Conservation (phyloP, 2,113 vertebrate genomes). For the Sphaerodactylus townsendi region DNA sequence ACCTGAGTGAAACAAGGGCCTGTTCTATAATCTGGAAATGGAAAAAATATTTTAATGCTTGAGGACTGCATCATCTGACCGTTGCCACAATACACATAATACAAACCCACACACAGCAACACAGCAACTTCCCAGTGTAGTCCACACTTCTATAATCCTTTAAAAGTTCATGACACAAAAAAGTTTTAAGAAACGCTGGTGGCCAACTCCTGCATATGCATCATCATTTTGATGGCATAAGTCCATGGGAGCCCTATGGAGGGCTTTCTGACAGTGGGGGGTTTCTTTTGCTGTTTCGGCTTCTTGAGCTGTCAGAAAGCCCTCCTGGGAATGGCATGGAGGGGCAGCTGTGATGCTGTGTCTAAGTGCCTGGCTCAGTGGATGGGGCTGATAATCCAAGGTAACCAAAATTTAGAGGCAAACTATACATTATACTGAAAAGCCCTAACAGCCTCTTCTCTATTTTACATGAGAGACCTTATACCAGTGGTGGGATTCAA, state of each 20-base stretch:
- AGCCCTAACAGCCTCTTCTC: too few species aligned
- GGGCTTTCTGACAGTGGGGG: too few species aligned
- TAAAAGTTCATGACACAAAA: background rate
- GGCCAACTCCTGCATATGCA: too few species aligned
- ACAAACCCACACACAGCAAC: background rate
- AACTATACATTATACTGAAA: background rate
- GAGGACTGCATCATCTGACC: background rate
- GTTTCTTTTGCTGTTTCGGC: too few species aligned
- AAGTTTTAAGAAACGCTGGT: background rate
- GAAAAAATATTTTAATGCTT: background rate
- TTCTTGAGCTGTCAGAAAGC: too few species aligned
- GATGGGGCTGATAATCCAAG: background rate
- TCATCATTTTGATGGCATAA: too few species aligned
- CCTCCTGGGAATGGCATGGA: too few species aligned
- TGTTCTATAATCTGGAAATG: slow-evolving; percentile 77
- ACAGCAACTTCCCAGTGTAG: background rate
- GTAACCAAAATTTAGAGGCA: background rate
- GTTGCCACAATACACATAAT: background rate
- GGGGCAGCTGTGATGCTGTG: too few species aligned
- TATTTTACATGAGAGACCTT: background rate
- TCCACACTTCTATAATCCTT: background rate
- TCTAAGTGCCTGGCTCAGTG: too few species aligned
- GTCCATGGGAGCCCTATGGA: too few species aligned
- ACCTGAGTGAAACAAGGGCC: slow-evolving; percentile 79
- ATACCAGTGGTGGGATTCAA: too few species aligned